Evolutionary conservation across 2,113 vertebrate genomes (phyloP), one percentile per base, ranked within the genome.

Genomic region (Oreochromis spilurus): DNA sequence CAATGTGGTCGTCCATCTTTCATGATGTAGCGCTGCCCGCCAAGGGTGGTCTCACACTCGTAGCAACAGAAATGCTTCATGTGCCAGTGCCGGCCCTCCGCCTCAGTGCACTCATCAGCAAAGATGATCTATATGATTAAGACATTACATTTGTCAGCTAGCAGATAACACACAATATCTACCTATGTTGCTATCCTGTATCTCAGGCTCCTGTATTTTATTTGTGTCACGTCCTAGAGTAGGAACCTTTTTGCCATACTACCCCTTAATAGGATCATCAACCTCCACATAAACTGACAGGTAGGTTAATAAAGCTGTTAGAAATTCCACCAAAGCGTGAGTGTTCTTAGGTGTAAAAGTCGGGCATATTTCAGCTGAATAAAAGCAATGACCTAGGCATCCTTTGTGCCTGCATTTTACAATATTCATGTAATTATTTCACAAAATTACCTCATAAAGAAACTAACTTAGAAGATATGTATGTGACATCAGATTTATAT

Each of bases 31-130:
- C 99, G 97, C 96, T 99, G 99, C 14, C 99, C 99, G 0, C 99
- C 99, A 8, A 99, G 97, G 21, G 98, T 97, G 0, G 97, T 98
- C 95, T 97, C 97, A 0, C 99, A 99, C 94, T 99, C 99, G 1
- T 98, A 99, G 95, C 99, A 99, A 92, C 98, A 99, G 91, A 99
- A 99, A 89, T 99, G 99, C 92, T 97, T 98, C 98, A 99, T 99
- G 96, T 99, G 99, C 99, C 99, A 99, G 91, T 99, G 99, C 12
- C 98, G 94, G n/a, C 98, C 98, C 91, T 99, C 99, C 0, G 99
- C 99, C 90, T 99, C 98, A 0, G 99, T 99, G 96, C 99, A 99
- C 75, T 99, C 99, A 0, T 99, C 99, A 0, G 99, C 98, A 93
- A 99, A 99, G 91, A 99, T 99, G 82, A 99, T 99, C 99, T 99